phyloP scores from a whole-genome alignment of 1,140 invertebrate species.

The Manduca sexta region DNA sequence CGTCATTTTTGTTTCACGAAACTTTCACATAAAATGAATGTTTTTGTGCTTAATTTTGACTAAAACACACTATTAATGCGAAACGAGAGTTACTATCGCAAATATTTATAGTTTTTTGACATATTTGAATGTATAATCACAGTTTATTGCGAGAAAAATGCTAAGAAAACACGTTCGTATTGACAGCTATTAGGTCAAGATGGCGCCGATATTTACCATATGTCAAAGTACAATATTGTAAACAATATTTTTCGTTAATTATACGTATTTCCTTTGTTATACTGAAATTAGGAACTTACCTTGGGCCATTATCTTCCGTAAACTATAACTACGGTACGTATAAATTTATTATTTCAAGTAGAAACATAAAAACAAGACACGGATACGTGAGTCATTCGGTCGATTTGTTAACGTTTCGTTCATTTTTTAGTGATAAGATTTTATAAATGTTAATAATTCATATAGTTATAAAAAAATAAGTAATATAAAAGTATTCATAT shows the following conservation, averaged over 20 bases:
- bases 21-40: constrained; percentile 13
- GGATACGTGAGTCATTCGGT: constrained; percentile 15
- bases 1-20: constrained; percentile 37
- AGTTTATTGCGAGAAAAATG: constrained; percentile 1
- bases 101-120: background rate
- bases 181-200: constrained; percentile 45
- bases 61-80: too few species aligned
- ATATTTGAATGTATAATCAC: background rate
- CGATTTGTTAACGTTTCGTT: constrained; percentile 9
- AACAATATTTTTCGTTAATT: constrained; percentile 20
- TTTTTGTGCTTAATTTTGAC: background rate
- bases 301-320: constrained; percentile 41
- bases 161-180: constrained; percentile 18
- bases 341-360: background rate
- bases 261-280: background rate
- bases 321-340: background rate
- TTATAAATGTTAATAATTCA: too few species aligned
- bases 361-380: constrained; percentile 9
- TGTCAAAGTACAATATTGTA: constrained; percentile 39
- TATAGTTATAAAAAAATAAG: too few species aligned
- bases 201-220: constrained; percentile 49
- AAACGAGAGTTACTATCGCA: too few species aligned
- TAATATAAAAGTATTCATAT: too few species aligned
- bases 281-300: constrained; percentile 34
- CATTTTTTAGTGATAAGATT: background rate